These are phyloP conservation scores for Harpegnathos saltator DNA, from an alignment of 1,140 invertebrate species.

Conservation along the genomic window DNA sequence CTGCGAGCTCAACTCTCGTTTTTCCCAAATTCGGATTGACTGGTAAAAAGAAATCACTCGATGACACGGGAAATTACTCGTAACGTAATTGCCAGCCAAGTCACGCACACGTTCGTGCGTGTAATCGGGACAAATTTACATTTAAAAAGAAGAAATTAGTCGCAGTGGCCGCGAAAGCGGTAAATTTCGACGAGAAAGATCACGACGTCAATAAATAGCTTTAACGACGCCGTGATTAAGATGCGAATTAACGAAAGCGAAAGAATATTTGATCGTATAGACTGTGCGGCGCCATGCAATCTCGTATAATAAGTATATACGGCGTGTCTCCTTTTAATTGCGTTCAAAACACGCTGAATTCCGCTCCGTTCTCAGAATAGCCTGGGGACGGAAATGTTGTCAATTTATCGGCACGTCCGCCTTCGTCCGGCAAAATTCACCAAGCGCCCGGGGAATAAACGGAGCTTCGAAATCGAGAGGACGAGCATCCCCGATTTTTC, in stretches of 20 bases:
- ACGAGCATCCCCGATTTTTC: not conserved
- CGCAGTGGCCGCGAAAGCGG: too few species aligned
- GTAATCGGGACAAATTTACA: too few species aligned
- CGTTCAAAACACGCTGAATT: not conserved
- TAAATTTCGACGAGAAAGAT: not conserved
- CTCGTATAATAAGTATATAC: conserved; percentile 12
- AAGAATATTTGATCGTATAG: conserved; percentile 17
- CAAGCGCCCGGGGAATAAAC: not conserved
- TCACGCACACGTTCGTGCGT: too few species aligned
- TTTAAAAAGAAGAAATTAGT: not conserved
- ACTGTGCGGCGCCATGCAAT: not conserved
- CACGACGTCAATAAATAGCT: not conserved
- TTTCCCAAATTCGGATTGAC: not conserved
- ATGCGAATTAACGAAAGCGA: not conserved
- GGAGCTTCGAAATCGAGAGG: not conserved
- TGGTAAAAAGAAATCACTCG: too few species aligned
- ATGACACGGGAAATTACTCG: not conserved
- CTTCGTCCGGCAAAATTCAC: not conserved
- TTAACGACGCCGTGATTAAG: not conserved
- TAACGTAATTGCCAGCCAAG: too few species aligned
- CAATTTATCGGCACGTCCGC: not conserved
- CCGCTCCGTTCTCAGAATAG: not conserved
- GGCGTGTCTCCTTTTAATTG: not conserved
- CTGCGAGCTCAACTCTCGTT: not conserved
- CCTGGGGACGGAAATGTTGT: not conserved